A percentile compares a stretch with the other conserved stretches of the same genome.
phyloP scores from a whole-genome alignment of 1,140 invertebrate species.

The Drosophila athabasca region DNA sequence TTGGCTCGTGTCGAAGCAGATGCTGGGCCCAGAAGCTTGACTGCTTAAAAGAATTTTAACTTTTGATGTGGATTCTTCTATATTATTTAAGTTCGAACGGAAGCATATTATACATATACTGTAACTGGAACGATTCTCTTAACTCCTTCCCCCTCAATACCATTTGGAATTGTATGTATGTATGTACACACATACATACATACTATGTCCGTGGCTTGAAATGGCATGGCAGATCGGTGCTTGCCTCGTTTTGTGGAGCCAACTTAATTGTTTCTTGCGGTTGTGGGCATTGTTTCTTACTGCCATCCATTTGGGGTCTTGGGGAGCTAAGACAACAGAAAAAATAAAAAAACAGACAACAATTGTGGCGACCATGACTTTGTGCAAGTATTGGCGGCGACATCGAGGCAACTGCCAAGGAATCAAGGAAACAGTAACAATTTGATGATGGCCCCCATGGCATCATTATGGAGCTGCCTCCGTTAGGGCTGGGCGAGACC shows the following conservation, averaged over 20 bases:
- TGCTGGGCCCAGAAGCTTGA: conserved; percentile 10
- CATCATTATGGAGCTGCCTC: conserved; percentile 62
- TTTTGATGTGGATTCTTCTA: not conserved
- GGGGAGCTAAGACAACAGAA: conserved; percentile 12
- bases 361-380: conserved; percentile 61
- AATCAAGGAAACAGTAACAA: conserved; percentile 39
- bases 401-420: conserved; percentile 12
- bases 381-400: conserved; percentile 47
- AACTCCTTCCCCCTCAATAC: conserved; percentile 9
- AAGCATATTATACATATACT: too few relatives aligned
- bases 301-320: conserved; percentile 27
- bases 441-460: conserved; percentile 56
- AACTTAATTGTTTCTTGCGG: conserved; percentile 67
- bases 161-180: conserved; percentile 1
- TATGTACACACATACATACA: not conserved
- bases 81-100: not conserved
- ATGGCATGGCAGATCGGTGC: conserved; percentile 25
- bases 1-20: conserved; percentile 44
- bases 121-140: conserved; percentile 7
- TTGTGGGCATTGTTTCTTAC: conserved; percentile 43
- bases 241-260: conserved; percentile 33
- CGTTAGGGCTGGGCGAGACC: conserved; percentile 54
- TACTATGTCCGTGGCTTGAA: conserved; percentile 3
- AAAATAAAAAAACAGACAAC: not conserved
- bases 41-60: too few relatives aligned